Evolutionary conservation across 2,113 vertebrate species (phyloP).

Genomic region (Pholis gunnellus): DNA sequence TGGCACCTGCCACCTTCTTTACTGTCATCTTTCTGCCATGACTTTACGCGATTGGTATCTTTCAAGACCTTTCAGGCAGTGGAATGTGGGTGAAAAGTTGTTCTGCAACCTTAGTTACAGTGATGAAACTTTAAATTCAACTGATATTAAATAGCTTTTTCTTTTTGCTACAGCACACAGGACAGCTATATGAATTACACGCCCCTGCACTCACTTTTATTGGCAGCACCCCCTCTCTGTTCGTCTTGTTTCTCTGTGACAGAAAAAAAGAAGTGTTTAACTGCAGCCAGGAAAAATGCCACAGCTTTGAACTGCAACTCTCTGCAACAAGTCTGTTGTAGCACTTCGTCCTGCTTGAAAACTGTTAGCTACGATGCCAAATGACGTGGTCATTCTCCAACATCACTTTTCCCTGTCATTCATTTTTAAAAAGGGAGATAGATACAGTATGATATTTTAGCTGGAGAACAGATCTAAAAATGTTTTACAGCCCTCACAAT

Average conservation of each 20-base stretch:
- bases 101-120: neutral
- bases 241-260: neutral
- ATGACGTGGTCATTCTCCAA: neutral
- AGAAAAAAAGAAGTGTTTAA: neutral
- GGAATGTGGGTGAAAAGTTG: neutral
- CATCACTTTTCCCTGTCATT: no score
- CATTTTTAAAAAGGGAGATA: no score
- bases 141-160: neutral
- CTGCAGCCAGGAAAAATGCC: neutral
- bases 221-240: neutral
- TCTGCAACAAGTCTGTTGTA: no score
- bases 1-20: slow-evolving; percentile 49
- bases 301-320: neutral
- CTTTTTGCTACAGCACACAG: neutral
- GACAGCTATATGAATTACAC: neutral
- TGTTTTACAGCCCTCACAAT: neutral
- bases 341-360: no score
- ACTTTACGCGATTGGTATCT: neutral
- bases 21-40: slow-evolving; percentile 21
- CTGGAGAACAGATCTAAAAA: neutral
- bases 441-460: no score
- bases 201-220: neutral
- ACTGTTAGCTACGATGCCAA: no score
- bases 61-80: neutral
- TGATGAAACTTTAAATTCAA: neutral